Percentiles rank a stretch among this genome's conserved stretches.
These are phyloP conservation scores for Alcedo quadribrachys DNA, from an alignment of 2,797 vertebrate species.

Conservation along the genomic window DNA sequence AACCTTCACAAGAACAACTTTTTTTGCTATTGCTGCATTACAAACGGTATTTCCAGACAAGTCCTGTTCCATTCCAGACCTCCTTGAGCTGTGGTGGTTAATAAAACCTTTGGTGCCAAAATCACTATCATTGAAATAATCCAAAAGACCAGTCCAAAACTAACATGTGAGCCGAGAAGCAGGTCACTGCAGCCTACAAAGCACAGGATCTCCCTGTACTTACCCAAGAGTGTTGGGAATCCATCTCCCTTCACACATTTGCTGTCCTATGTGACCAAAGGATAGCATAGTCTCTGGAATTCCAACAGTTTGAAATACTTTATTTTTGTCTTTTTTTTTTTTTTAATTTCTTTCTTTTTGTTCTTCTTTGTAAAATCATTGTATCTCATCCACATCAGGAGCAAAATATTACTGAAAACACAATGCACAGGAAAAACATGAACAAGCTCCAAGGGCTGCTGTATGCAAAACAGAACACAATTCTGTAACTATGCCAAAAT, in stretches of 20 bases:
- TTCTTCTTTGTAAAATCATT: neutral
- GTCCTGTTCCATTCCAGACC: neutral
- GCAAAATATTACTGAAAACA: neutral
- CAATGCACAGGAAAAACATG: neutral
- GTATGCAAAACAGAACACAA: neutral
- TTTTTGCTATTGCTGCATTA: neutral
- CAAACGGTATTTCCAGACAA: neutral
- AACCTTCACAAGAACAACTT: neutral
- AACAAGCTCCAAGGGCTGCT: neutral
- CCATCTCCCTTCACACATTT: neutral
- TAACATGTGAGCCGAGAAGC: neutral
- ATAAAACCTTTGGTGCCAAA: neutral
- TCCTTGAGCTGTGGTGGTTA: neutral
- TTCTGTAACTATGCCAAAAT: neutral
- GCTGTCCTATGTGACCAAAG: neutral
- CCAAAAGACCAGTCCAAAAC: neutral
- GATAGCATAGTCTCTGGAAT: neutral
- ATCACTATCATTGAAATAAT: neutral
- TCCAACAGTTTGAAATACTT: neutral
- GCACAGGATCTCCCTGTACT: neutral
- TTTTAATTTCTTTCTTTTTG: neutral
- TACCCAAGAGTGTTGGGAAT: neutral
- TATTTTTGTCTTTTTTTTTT: neutral
- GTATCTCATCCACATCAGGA: neutral
- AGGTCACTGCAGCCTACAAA: neutral